Evolutionary conservation across 2,888 invertebrate genomes (phyloP).

Genomic region (Drosophila monieri): DNA sequence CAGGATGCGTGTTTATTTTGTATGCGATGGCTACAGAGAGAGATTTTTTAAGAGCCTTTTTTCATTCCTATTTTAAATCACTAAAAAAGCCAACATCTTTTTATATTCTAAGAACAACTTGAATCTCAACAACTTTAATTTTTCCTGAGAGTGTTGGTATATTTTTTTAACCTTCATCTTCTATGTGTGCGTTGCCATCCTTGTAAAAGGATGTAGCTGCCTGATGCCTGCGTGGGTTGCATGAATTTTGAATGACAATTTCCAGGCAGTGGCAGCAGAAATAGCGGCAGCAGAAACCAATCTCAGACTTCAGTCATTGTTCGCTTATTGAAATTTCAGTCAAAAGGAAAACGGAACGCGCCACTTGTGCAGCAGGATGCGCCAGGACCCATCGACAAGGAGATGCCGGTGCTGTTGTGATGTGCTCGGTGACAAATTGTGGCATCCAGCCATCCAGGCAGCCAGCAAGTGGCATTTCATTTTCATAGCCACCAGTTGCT

Average conservation of each 20-base stretch:
- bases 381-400: constrained; percentile 27
- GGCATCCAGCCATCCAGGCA: constrained; percentile 42
- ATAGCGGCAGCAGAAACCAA: constrained; percentile 27
- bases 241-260: constrained; percentile 70
- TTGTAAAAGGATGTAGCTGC: constrained; percentile 33
- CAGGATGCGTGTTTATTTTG: constrained; percentile 71
- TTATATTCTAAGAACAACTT: too few species aligned
- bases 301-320: constrained; percentile 31
- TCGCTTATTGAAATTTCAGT: constrained; percentile 32
- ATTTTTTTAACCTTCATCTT: not conserved
- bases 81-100: too few species aligned
- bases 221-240: constrained; percentile 56
- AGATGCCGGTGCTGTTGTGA: constrained; percentile 43
- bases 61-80: too few species aligned
- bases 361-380: constrained; percentile 68
- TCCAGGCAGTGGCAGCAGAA: constrained; percentile 14
- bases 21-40: constrained; percentile 2
- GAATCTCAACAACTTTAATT: not conserved
- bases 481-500: constrained; percentile 60
- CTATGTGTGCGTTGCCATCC: constrained; percentile 58
- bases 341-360: constrained; percentile 56
- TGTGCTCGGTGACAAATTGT: constrained; percentile 66
- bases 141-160: not conserved
- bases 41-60: not conserved
- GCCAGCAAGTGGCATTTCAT: constrained; percentile 64